Evolutionary conservation across 1,140 invertebrate species (phyloP).

Genomic region (Sitobion miscanthi): DNA sequence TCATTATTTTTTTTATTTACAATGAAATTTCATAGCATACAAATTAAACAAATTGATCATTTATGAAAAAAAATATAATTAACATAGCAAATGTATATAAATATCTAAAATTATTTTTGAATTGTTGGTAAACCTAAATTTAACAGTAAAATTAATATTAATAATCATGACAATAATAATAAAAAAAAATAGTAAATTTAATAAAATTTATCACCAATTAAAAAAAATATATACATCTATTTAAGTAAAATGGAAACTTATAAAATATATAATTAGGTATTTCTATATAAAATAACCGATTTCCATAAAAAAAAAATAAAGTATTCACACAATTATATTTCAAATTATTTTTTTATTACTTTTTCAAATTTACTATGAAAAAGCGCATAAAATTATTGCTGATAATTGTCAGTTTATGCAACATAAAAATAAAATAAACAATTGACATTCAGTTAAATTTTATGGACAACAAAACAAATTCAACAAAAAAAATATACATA

Average conservation of each 20-base stretch:
- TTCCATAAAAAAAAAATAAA: conserved; percentile 37
- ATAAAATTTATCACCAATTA: conserved; percentile 47
- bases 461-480: conserved; percentile 32
- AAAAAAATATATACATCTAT: conserved; percentile 38
- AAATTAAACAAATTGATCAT: conserved; percentile 38
- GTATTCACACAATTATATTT: conserved; percentile 1
- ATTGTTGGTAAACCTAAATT: not conserved
- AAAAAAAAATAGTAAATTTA: conserved; percentile 1
- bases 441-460: not conserved
- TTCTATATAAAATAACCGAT: conserved; percentile 35
- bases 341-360: not conserved
- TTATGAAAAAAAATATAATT: conserved; percentile 28
- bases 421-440: conserved; percentile 44
- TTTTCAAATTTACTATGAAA: not conserved
- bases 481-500: conserved; percentile 23
- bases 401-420: conserved; percentile 44
- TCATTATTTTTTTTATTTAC: not conserved
- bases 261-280: conserved; percentile 22
- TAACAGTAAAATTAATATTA: conserved; percentile 45
- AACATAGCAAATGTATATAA: not conserved
- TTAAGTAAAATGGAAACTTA: conserved; percentile 48
- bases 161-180: not conserved
- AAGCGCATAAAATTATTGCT: conserved; percentile 38
- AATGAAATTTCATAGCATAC: not conserved
- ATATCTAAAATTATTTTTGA: conserved; percentile 27